Conservation (phyloP, 2,113 vertebrate species). For the Oryzias woworae region DNA sequence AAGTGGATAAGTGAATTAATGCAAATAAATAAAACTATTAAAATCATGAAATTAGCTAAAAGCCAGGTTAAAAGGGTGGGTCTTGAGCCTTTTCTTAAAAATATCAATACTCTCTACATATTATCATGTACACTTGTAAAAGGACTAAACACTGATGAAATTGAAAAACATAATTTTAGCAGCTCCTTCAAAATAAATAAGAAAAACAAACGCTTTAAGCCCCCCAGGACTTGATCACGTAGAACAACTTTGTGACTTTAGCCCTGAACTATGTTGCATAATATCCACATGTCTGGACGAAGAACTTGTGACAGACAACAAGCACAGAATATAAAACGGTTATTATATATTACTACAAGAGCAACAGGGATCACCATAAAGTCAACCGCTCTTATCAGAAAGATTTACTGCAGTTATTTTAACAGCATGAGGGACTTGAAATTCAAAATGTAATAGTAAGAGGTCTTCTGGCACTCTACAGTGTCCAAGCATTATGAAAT, state of each 20-base stretch:
- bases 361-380: neutral
- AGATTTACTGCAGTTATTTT: neutral
- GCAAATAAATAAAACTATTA: too few relatives aligned
- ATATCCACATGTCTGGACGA: neutral
- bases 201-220: neutral
- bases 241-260: slow-evolving; percentile 16
- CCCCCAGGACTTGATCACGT: slow-evolving; percentile 17
- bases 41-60: too few relatives aligned
- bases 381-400: neutral
- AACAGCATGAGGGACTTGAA: neutral
- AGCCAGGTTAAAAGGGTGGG: too few relatives aligned
- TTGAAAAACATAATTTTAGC: neutral
- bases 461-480: neutral
- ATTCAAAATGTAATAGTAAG: neutral
- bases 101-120: too few relatives aligned
- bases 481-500: neutral
- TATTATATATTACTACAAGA: neutral
- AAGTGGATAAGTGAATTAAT: too few relatives aligned
- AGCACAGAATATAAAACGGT: neutral
- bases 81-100: too few relatives aligned
- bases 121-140: too few relatives aligned
- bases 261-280: neutral
- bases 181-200: neutral
- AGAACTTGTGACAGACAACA: neutral
- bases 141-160: too few relatives aligned